These are phyloP conservation scores for Microctonus hyperodae DNA, from an alignment of 2,888 invertebrate species.

Conservation along the genomic window DNA sequence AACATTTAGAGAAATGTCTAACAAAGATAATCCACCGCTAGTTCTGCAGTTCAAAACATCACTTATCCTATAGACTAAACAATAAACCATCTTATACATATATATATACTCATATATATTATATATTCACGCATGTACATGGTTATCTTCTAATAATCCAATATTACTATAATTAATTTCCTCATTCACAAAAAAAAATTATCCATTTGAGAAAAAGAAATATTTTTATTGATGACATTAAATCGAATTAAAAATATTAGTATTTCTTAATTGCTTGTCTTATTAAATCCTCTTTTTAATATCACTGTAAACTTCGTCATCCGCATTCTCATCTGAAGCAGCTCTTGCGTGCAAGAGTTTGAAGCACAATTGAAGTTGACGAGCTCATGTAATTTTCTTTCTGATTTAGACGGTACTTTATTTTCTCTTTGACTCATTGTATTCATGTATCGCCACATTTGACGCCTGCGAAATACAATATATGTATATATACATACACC, in stretches of 20 bases:
- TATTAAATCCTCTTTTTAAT: no score
- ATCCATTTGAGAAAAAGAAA: neutral
- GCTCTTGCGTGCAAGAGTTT: conserved; percentile 57
- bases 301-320: no score
- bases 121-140: neutral
- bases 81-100: neutral
- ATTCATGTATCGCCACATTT: neutral
- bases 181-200: neutral
- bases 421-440: neutral
- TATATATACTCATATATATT: neutral
- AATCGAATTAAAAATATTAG: neutral
- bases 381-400: no score
- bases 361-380: neutral
- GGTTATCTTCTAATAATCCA: no score
- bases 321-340: no score
- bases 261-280: no score
- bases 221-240: no score
- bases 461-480: neutral
- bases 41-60: neutral
- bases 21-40: neutral
- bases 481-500: neutral
- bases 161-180: no score
- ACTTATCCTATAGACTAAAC: neutral
- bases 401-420: no score
- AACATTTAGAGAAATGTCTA: neutral